Percentiles rank a stretch among this genome's conserved stretches.
Conservation (phyloP, 2,113 vertebrate genomes). For the Lanius collurio region DNA sequence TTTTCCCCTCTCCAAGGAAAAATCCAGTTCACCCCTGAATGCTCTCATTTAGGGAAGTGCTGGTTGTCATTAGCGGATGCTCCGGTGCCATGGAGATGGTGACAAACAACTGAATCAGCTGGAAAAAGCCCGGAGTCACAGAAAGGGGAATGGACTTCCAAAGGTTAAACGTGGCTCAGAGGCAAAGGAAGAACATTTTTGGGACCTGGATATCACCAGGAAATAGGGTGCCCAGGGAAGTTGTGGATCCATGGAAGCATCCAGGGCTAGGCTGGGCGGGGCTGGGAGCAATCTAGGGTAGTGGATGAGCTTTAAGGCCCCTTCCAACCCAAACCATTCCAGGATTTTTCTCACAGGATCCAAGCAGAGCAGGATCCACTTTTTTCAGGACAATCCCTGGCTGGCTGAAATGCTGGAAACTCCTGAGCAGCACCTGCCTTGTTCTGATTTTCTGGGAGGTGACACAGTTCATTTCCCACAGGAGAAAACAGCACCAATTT, state of each 20-base stretch:
- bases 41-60: neutral
- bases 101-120: slow-evolving; percentile 13
- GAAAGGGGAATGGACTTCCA: neutral
- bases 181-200: neutral
- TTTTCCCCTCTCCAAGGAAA: neutral
- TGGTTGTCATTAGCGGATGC: neutral
- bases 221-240: neutral
- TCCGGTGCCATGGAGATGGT: neutral
- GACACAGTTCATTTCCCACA: neutral
- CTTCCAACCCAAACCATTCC: neutral
- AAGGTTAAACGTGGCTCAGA: neutral
- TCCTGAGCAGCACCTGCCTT: neutral
- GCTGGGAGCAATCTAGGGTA: neutral
- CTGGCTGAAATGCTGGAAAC: neutral
- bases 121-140: neutral
- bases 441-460: neutral
- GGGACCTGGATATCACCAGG: neutral
- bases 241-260: neutral
- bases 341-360: neutral
- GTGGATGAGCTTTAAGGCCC: neutral
- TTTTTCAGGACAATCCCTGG: neutral
- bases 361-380: neutral
- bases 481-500: neutral
- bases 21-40: neutral
- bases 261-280: neutral